phyloP scores from a whole-genome alignment of 2,888 invertebrate species.

The Drosophila conformis region DNA sequence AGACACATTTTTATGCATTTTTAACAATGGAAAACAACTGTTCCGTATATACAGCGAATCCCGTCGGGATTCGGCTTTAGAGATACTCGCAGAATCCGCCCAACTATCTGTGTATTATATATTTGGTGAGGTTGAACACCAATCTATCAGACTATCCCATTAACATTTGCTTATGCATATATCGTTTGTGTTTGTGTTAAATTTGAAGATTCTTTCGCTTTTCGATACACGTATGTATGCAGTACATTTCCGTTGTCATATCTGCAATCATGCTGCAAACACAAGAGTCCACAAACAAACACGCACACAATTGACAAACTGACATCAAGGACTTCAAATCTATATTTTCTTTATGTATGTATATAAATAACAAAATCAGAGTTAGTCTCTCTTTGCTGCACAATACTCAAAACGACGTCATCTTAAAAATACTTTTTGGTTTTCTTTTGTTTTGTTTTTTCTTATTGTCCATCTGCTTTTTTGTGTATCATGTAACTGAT shows the following conservation, averaged over 20 bases:
- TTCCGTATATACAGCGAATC: not conserved
- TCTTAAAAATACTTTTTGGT: constrained; percentile 41
- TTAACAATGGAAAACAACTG: not conserved
- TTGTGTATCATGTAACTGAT: constrained; percentile 38
- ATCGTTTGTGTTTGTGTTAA: constrained; percentile 21
- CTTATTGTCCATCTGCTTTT: not conserved
- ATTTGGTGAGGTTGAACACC: not conserved
- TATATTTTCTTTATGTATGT: constrained; percentile 31
- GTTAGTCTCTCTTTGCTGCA: constrained; percentile 9
- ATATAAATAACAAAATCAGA: constrained; percentile 36
- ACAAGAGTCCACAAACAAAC: not conserved
- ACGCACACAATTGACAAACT: constrained; percentile 21
- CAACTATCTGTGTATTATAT: not conserved
- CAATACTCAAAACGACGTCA: constrained; percentile 40
- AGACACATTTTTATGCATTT: not conserved
- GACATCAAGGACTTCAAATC: constrained; percentile 20
- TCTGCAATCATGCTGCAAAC: constrained; percentile 27
- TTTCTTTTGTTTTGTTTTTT: not conserved
- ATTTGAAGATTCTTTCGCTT: constrained; percentile 22
- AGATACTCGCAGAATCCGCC: not conserved
- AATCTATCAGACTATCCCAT: not conserved
- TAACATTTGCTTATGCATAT: constrained; percentile 37
- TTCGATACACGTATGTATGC: constrained; percentile 6
- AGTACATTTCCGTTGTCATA: constrained; percentile 40
- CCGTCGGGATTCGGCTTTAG: not conserved